A percentile compares a stretch with the other conserved stretches of the same genome.
Evolutionary conservation across 2,113 vertebrate genomes (phyloP).

Genomic region (Narcine bancroftii): DNA sequence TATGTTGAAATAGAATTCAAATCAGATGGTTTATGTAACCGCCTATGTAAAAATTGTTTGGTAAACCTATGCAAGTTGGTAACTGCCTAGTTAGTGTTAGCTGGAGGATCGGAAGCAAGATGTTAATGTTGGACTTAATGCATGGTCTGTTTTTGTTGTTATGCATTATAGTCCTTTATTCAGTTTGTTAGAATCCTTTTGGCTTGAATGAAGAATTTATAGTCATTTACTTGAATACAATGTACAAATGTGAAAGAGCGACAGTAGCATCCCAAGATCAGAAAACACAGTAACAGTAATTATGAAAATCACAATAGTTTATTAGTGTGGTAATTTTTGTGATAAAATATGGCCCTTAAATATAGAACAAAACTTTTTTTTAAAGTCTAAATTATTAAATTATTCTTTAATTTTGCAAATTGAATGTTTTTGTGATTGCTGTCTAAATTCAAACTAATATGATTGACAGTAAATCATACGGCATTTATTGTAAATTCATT

Average conservation of each 20-base stretch:
- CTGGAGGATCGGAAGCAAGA: not conserved
- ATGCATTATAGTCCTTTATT: not conserved
- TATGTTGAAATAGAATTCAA: not conserved
- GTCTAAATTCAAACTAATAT: not conserved
- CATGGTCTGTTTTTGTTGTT: not conserved
- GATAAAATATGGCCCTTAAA: not conserved
- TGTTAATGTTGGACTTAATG: not conserved
- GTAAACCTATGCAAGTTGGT: not conserved
- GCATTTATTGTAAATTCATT: not conserved
- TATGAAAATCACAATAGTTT: not conserved
- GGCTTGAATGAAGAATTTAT: not conserved
- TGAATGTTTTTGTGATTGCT: not conserved
- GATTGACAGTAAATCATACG: not conserved
- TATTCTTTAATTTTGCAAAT: not conserved
- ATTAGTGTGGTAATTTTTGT: not conserved
- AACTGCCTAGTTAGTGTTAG: not conserved
- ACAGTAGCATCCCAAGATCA: no score
- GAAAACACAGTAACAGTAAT: no score
- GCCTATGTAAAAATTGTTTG: not conserved
- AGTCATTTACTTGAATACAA: no score
- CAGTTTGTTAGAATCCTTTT: not conserved
- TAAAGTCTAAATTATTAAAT: no score
- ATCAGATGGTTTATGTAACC: not conserved
- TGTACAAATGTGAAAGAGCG: no score
- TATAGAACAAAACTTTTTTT: not conserved